Evolutionary conservation across 2,888 invertebrate species (phyloP), one percentile per base, ranked within the genome.

Genomic region (Sarcophaga rosellei): DNA sequence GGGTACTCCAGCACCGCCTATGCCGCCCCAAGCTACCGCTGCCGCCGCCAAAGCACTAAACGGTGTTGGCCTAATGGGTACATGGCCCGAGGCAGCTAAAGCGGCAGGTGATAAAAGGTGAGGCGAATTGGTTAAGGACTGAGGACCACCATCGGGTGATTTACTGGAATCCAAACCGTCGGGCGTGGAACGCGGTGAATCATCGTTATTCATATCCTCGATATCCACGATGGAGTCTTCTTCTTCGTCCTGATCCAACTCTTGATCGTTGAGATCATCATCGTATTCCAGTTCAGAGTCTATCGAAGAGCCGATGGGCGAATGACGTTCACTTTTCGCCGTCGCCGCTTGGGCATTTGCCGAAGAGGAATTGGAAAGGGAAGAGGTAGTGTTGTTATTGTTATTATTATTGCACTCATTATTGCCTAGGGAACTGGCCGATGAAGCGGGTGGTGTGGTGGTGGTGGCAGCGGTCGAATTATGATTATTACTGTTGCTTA

Each of bases 181-280:
- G 44, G 93, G 93, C 23, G 93, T 93, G 72, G 93, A 93, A 80
- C 93, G 91, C 45, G 92, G 91, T 25, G 92, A 92, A 68, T 92
- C 92, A 78, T 95, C 95, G 85, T 95, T 95, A 90, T 95, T 95
- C 90, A 96, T 93, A 90, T 97, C 97, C 92, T 97, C 97, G 17
- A 97, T 97, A 91, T 97, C 97, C 17, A 97, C 96, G 81, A 96
- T 96, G 8, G 96, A 96, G 90, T 96, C 93, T 85, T 93, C 93
- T 84, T 93, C 92, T 81, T 93, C 90, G 61, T 90, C 92, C 76
- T 93, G 90, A 86, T 91, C 91, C 62, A 86, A 75, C 5, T 91
- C 92, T 11, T 91, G 91, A 82, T 91, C 88, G 85, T 91, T 89
- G 63, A 88, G 45, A 23, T 89, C 89, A 75, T 92, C 91, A 76